phyloP scores from a whole-genome alignment of 2,113 vertebrate species.

The Leuciscus idus region DNA sequence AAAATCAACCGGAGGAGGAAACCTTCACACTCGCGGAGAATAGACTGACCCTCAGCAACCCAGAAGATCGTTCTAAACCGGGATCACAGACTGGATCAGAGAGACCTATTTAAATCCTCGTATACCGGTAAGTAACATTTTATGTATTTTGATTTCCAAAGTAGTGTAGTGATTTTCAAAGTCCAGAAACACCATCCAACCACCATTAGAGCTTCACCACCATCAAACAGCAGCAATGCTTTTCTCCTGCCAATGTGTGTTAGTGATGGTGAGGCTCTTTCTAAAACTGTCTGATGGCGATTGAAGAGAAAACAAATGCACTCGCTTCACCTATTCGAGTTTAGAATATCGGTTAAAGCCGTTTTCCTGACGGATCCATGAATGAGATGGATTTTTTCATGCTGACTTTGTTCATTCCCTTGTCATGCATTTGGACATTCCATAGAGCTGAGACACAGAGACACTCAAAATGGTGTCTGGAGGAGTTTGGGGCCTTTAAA shows the following conservation, averaged over 20 bases:
- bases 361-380: conserved; percentile 11
- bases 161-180: background rate
- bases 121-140: conserved; percentile 17
- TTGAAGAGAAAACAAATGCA: background rate
- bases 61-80: conserved; percentile 17
- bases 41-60: conserved; percentile 25
- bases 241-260: conserved; percentile 9
- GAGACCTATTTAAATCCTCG: background rate
- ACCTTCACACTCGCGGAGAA: conserved; percentile 52
- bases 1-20: conserved; percentile 58
- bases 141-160: background rate
- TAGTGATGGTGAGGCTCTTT: background rate
- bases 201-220: conserved; percentile 24
- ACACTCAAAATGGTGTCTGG: conserved; percentile 59
- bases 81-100: conserved; percentile 23
- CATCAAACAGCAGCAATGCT: conserved; percentile 23
- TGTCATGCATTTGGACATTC: conserved; percentile 56
- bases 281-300: background rate
- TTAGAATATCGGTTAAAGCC: background rate
- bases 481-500: conserved; percentile 46
- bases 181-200: conserved; percentile 32
- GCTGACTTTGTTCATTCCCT: conserved; percentile 43
- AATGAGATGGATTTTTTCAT: conserved; percentile 38
- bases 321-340: background rate
- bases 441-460: conserved; percentile 47